phyloP scores from a whole-genome alignment of 1,140 invertebrate species.

The Pygmarrhopalites habei region DNA sequence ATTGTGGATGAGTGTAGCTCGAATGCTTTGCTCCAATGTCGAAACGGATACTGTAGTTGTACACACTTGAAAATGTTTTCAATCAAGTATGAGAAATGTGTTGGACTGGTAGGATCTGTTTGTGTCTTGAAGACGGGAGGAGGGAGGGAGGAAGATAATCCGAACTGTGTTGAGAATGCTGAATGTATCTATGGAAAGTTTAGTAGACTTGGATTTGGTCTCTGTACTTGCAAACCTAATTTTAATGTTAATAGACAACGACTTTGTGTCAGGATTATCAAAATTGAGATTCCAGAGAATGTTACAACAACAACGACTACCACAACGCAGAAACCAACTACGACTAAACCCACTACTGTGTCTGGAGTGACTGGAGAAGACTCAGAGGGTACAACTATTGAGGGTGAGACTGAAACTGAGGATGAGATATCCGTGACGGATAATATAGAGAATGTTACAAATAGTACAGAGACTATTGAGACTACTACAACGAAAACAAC shows the following conservation, averaged over 20 bases:
- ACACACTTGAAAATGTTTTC: background rate
- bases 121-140: background rate
- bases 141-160: background rate
- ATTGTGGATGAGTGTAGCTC: slow-evolving; percentile 1
- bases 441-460: background rate
- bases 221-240: background rate
- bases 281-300: background rate
- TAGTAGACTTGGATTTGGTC: background rate
- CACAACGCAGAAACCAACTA: too few species aligned
- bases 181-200: background rate
- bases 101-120: background rate
- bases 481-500: background rate
- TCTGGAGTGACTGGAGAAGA: too few species aligned
- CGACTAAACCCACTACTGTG: too few species aligned
- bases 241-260: background rate
- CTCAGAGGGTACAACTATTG: background rate
- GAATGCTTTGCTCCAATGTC: background rate
- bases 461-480: background rate
- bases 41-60: background rate
- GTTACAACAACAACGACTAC: background rate
- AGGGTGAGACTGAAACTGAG: background rate
- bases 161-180: background rate
- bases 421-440: background rate
- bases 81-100: background rate
- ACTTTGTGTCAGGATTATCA: background rate